Evolutionary conservation across 2,797 vertebrate genomes (phyloP), one percentile per base, ranked within the genome.

Genomic region (Poecilia gillii): DNA sequence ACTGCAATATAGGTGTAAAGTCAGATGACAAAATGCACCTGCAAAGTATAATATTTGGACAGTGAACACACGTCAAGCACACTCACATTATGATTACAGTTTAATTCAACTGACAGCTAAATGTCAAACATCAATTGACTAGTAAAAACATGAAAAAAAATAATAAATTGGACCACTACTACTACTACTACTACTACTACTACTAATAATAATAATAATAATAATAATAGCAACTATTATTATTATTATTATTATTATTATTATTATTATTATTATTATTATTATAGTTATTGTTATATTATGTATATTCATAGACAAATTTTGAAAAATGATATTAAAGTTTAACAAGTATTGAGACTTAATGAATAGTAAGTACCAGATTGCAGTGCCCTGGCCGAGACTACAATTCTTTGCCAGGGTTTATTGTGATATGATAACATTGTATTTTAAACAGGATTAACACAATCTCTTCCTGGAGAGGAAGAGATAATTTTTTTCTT

Each of bases 361-460:
- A 43, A 43, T 25, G 2, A 70, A 9, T 62, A 18, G 4, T 25
- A 28, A 28, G 25, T 45, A n/a, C 25, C 12, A 46, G 14, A 66
- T 36, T 71, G 66, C 55, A 78, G 74, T 12, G 81, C 85, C 82
- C 88, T 2, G 84, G 81, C 83, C 76, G 68, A n/a, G 7, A 85
- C 11, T 31, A 31, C 33, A 39, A 1, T 41, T 68, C 8, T 68
- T 25, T 46, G 2, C 13, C 14, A 71, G 0, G 68, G 5, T 71
- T 16, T n/a, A 45, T 71, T 45, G 25, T 71, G 43, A 45, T 71
- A 71, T 45, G 3, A n/a, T 45, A n/a, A 71, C 25, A 71, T 14
- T n/a, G 13, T 71, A 45, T 31, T 14, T 16, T 71, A 28, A 46
- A 71, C 25, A n/a, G 25, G 13, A 46, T 36, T 23, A 23, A 66